Evolutionary conservation across 1,140 invertebrate species (phyloP).

Genomic region (Trichoplusia ni): DNA sequence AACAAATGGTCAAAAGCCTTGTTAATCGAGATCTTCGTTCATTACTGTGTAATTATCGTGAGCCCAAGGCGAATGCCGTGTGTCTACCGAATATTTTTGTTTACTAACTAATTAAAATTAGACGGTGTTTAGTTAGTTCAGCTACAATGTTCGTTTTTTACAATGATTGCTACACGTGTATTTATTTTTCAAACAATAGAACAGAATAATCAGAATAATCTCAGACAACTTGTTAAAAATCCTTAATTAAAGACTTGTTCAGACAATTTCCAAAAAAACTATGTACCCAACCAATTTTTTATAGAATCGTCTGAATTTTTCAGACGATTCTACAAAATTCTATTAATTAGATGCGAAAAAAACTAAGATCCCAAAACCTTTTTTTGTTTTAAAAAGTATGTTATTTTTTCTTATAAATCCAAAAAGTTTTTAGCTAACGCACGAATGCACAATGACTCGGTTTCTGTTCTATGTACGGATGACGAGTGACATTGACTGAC

Average conservation of each 20-base stretch:
- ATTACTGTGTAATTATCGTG: conserved; percentile 63
- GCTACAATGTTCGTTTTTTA: conserved; percentile 35
- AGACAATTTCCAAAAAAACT: too few relatives aligned
- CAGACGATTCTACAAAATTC: too few relatives aligned
- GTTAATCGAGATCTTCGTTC: conserved; percentile 53
- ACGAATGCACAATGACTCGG: conserved; percentile 42
- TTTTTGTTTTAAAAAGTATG: conserved; percentile 10
- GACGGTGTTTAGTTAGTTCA: conserved; percentile 42
- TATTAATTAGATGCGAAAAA: too few relatives aligned
- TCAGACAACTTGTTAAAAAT: too few relatives aligned
- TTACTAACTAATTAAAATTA: conserved; percentile 72
- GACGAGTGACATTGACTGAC: conserved; percentile 71
- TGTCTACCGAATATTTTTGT: conserved; percentile 60
- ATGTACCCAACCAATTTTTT: too few relatives aligned
- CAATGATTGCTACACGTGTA: conserved; percentile 65
- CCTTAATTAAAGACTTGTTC: too few relatives aligned
- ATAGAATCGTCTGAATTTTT: too few relatives aligned
- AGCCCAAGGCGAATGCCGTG: conserved; percentile 55
- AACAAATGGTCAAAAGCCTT: conserved; percentile 52
- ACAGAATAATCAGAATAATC: too few relatives aligned
- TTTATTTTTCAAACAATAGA: not conserved
- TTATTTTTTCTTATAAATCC: too few relatives aligned
- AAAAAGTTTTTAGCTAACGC: too few relatives aligned
- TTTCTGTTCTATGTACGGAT: conserved; percentile 53
- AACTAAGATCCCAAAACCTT: too few relatives aligned